Evolutionary conservation across 2,113 vertebrate genomes (phyloP), one percentile per base, ranked within the genome.

Genomic region (Corapipo altera): DNA sequence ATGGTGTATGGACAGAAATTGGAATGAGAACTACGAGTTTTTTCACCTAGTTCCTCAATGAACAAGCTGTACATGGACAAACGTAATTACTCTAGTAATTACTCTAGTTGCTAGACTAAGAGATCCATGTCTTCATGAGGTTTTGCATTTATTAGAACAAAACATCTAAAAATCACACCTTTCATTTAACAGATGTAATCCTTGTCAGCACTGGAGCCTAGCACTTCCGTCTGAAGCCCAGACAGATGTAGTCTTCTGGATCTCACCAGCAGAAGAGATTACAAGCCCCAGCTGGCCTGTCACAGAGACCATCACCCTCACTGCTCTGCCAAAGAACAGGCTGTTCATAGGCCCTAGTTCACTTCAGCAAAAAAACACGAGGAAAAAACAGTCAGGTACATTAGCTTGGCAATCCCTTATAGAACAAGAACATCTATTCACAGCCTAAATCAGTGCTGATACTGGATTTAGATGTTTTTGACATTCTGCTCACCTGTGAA

Each of bases 211-310:
- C 14, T 27, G 33, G 49, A 92, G 85, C 61, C 15, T 16, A 67
- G 61, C 33, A 80, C 65, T 59, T 89, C 64, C 1, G 0, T 46
- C 37, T 43, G 69, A 74, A 81, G 33, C 21, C 32, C 39, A 78
- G 57, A 91, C 90, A 91, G 89, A 94, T 82, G 65, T 6, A 71
- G 23, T 51, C 57, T 85, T 46, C 89, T 87, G 85, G 55, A 85
- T 74, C 27, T 51, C 70, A 39, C 43, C 61, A 89, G 55, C 1
- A 0, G 52, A 89, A 89, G 57, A 85, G 48, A 96, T 91, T 85
- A 91, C 43, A 94, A 17, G 4, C 6, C 33, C 48, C 92, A 95
- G 90, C 65, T 95, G 95, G 82, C 46, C 82, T 73, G 82, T 73
- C 82, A 90, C 58, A 71, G 44, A 85, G 62, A 82, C 41, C 62